These are phyloP conservation scores for Pachymerium ferrugineum DNA, from an alignment of 2,888 invertebrate species.

Conservation along the genomic window DNA sequence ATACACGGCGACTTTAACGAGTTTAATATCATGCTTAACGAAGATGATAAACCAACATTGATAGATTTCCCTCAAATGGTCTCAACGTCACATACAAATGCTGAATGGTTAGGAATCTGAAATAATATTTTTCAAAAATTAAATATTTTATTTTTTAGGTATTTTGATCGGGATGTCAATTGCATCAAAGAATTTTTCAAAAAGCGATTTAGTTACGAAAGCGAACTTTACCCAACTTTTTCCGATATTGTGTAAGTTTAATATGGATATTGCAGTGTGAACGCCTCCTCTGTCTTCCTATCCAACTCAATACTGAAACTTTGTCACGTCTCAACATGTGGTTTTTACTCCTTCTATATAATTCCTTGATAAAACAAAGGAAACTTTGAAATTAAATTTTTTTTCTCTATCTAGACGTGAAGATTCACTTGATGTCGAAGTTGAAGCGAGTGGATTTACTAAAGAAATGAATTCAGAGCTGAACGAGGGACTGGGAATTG, in stretches of 20 bases:
- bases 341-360: too few relatives aligned
- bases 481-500: too few relatives aligned
- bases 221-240: slow-evolving; percentile 71
- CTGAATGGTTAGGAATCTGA: slow-evolving; percentile 60
- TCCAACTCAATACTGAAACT: too few relatives aligned
- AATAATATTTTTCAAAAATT: neutral
- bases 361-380: neutral
- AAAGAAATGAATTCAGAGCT: slow-evolving; percentile 72
- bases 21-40: slow-evolving; percentile 87
- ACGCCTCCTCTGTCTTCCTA: too few relatives aligned
- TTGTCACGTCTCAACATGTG: too few relatives aligned
- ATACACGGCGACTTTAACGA: slow-evolving; percentile 99
- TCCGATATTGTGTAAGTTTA: slow-evolving; percentile 56
- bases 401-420: slow-evolving; percentile 58
- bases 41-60: slow-evolving; percentile 71
- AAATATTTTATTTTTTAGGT: slow-evolving; percentile 52
- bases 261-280: too few relatives aligned
- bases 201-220: slow-evolving; percentile 81
- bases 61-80: slow-evolving; percentile 99
- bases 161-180: slow-evolving; percentile 90
- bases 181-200: slow-evolving; percentile 88
- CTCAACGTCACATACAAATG: slow-evolving; percentile 86
- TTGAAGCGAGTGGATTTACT: slow-evolving; percentile 83
- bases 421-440: slow-evolving; percentile 77
- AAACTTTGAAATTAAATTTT: neutral